phyloP scores from a whole-genome alignment of 2,888 invertebrate species.

The Tachina grossa region DNA sequence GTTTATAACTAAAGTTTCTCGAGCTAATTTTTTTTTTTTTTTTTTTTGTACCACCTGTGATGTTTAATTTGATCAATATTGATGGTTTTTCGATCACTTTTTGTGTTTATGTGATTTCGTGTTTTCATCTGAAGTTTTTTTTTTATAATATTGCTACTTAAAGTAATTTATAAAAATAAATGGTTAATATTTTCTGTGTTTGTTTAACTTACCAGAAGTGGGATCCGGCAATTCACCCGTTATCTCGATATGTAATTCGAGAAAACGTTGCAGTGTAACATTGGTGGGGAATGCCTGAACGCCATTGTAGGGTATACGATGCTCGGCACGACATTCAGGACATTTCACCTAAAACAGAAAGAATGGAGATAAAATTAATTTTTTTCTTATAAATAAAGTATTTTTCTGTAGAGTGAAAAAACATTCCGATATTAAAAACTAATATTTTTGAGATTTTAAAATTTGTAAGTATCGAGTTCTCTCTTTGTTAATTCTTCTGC shows the following conservation, averaged over 20 bases:
- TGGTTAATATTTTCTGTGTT: too few relatives aligned
- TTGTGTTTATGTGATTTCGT: background rate
- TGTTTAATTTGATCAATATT: background rate
- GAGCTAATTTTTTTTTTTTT: too few relatives aligned
- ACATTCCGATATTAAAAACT: background rate
- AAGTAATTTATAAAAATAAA: too few relatives aligned
- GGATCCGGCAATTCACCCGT: constrained; percentile 96
- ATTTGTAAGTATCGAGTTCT: too few relatives aligned
- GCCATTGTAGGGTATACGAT: constrained; percentile 97
- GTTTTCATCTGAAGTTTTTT: too few relatives aligned
- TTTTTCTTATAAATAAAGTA: background rate
- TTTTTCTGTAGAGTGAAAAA: constrained; percentile 36
- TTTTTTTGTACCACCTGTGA: too few relatives aligned
- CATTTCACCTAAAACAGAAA: constrained; percentile 91
- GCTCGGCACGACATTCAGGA: constrained; percentile 98
- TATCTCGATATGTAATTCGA: constrained; percentile 96
- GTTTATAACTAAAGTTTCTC: too few relatives aligned
- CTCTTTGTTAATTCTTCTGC: too few relatives aligned
- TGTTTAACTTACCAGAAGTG: constrained; percentile 86
- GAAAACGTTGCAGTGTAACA: constrained; percentile 96
- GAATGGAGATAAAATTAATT: constrained; percentile 8
- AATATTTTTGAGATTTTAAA: too few relatives aligned
- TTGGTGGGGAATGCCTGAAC: constrained; percentile 97
- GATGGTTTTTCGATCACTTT: background rate
- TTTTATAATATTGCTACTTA: too few relatives aligned